Base-by-base conservation (phyloP, 2,113 vertebrate species). In the Dromaius novaehollandiae region DNA sequence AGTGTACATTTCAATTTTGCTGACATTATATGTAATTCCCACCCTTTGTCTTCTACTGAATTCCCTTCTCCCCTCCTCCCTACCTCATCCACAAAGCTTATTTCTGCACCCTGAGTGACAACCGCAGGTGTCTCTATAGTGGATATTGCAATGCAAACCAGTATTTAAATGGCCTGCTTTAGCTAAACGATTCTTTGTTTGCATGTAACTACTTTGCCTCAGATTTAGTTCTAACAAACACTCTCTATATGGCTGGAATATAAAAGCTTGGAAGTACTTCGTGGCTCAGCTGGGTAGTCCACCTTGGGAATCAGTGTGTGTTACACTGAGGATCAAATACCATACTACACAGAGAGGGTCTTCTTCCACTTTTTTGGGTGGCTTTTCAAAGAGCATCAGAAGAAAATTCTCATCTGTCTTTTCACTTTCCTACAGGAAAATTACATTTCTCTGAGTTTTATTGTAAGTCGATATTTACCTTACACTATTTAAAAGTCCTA, bases 141-240 rank as follows among this genome's bases (percentile, higher is more conserved):
- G 26, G 81, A 94, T 93, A 86, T 40, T 96, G 86, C 88, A 93
- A 87, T 82, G 78, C 90, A 96, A 96, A 94, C 90, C 87, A 70
- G 76, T 53, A 88, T 93, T 96, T 96, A 94, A 95, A 96, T 65
- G 36, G 56, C 32, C n/a, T 89, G 46, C 83, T 92, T 93, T 87
- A 80, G 51, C 83, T 80, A 89, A 89, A 93, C 1, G 2, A 66
- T n/a, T 85, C 95, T 96, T 96, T 95, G 85, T 95, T 75, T 82
- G 92, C 60, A 21, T 85, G 70, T 55, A 90, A 90, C 50, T 18
- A 75, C 82, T 90, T 87, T 56, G 30, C 42, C 55, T 76, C 22
- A 38, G 40, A 64, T 60, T 94, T 82, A 34, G 24, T 91, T 42
- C 73, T 70, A 77, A 95, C 53, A 89, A 93, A 79, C 64, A 58